phyloP scores from a whole-genome alignment of 1,140 invertebrate genomes.

The Drosophila repletoides region DNA sequence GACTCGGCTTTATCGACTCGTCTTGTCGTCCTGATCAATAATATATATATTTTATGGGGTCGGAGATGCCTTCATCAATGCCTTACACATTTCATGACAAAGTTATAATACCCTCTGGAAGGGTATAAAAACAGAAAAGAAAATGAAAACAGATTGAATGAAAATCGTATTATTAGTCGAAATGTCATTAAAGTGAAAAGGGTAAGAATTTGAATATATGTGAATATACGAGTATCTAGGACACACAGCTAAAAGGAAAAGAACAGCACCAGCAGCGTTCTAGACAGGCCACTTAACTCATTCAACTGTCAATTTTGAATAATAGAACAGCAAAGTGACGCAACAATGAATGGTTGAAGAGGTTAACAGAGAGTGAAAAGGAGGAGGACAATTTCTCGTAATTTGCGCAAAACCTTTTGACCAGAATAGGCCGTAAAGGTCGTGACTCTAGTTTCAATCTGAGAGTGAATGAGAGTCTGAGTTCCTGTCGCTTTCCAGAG shows the following conservation, averaged over 20 bases:
- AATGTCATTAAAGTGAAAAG: slow-evolving; percentile 65
- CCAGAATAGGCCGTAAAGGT: slow-evolving; percentile 35
- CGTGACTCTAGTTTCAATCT: no score
- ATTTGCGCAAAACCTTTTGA: slow-evolving; percentile 70
- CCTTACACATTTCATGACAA: no score
- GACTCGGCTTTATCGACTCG: no score
- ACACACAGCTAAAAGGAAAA: slow-evolving; percentile 43
- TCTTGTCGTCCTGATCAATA: no score
- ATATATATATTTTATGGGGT: no score
- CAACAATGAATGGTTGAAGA: slow-evolving; percentile 49
- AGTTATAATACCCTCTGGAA: no score
- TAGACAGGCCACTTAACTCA: slow-evolving; percentile 67
- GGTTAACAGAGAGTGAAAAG: background rate
- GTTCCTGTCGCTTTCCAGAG: slow-evolving; percentile 20
- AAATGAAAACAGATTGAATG: slow-evolving; percentile 13
- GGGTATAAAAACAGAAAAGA: no score
- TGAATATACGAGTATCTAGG: slow-evolving; percentile 10
- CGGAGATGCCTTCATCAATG: no score
- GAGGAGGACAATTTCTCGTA: slow-evolving; percentile 67
- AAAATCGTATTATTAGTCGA: slow-evolving; percentile 43
- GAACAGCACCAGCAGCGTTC: slow-evolving; percentile 1
- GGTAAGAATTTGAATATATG: slow-evolving; percentile 31
- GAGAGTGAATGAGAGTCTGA: slow-evolving; percentile 13
- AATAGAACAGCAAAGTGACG: slow-evolving; percentile 74
- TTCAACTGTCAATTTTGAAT: slow-evolving; percentile 80